phyloP scores from a whole-genome alignment of 1,140 invertebrate species.

The Drosophila sp. region DNA sequence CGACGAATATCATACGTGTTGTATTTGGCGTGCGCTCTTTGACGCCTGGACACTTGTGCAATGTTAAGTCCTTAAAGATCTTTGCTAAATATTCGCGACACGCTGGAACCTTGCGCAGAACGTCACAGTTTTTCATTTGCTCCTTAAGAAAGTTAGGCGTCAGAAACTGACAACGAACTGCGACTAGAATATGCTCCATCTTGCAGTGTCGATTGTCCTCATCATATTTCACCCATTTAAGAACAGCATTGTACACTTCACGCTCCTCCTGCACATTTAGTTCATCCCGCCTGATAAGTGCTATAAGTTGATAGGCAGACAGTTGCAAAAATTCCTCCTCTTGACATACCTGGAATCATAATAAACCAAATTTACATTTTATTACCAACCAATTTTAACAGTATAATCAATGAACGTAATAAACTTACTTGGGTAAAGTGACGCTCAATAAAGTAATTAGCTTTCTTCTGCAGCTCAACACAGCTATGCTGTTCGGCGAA shows the following conservation, averaged over 20 bases:
- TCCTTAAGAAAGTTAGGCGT: slow-evolving; percentile 95
- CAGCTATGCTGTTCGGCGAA: slow-evolving; percentile 97
- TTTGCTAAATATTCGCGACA: slow-evolving; percentile 95
- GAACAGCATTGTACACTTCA: slow-evolving; percentile 95
- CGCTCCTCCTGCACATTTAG: slow-evolving; percentile 95
- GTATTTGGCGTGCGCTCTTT: slow-evolving; percentile 94
- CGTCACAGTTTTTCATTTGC: slow-evolving; percentile 95
- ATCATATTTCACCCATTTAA: slow-evolving; percentile 95
- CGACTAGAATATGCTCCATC: slow-evolving; percentile 94
- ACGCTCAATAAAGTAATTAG: slow-evolving; percentile 94
- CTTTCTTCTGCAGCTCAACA: slow-evolving; percentile 92
- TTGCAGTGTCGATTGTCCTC: slow-evolving; percentile 92
- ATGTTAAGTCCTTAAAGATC: slow-evolving; percentile 94
- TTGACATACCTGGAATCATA: slow-evolving; percentile 89
- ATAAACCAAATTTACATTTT: no score
- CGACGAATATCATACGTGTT: slow-evolving; percentile 94
- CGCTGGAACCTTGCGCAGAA: slow-evolving; percentile 94
- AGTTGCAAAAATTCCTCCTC: slow-evolving; percentile 96
- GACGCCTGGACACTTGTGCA: slow-evolving; percentile 92
- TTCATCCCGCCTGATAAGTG: slow-evolving; percentile 93
- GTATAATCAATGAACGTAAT: neutral
- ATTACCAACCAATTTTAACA: neutral
- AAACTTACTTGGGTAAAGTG: slow-evolving; percentile 91
- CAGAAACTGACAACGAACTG: slow-evolving; percentile 95
- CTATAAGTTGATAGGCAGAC: slow-evolving; percentile 91